Evolutionary conservation across 1,140 invertebrate species (phyloP), one percentile per base, ranked within the genome.

Genomic region (Orchestia grillus): DNA sequence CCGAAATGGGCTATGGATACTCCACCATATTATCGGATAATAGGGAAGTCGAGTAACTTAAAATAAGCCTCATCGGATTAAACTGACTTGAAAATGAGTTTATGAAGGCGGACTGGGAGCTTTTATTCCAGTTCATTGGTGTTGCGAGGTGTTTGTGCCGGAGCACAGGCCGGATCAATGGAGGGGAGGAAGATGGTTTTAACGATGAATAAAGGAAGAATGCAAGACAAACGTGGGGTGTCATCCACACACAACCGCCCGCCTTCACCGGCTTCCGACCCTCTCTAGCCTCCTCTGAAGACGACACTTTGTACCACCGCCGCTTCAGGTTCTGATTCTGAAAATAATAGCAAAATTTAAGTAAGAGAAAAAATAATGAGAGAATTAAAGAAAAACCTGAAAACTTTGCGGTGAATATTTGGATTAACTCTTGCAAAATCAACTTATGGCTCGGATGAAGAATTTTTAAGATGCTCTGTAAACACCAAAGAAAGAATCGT

Each of bases 31-130:
- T 94, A 94, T 94, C 92, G 92, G 92, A 94, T 94, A 94, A 94
- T 94, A 94, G 92, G 40, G 43, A 94, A 94, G 92, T 94, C 92
- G 92, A 94, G 92, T 94, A 47, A 45, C 92, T 94, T 94, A 94
- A 94, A 94, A 94, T 94, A 94, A 94, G 92, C 92, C 92, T 94
- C 6, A 94, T 94, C 92, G 92, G 92, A 94, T 94, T 94, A 94
- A 94, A 94, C 92, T 94, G 92, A 94, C 43, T 94, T 94, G 92
- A 94, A 94, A 94, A 94, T 94, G 92, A 94, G 92, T 94, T 94
- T 94, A 94, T 94, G 92, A 45, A 94, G 43, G 41, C 44, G 36
- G 43, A 40, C 92, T 94, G 92, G 92, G 47, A 47, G 92, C 92
- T 94, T 45, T 94, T 94, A 94, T 94, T 94, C 92, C 92, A 45